Evolutionary conservation across 2,113 vertebrate genomes (phyloP).

Genomic region (Myotis brandtii): DNA sequence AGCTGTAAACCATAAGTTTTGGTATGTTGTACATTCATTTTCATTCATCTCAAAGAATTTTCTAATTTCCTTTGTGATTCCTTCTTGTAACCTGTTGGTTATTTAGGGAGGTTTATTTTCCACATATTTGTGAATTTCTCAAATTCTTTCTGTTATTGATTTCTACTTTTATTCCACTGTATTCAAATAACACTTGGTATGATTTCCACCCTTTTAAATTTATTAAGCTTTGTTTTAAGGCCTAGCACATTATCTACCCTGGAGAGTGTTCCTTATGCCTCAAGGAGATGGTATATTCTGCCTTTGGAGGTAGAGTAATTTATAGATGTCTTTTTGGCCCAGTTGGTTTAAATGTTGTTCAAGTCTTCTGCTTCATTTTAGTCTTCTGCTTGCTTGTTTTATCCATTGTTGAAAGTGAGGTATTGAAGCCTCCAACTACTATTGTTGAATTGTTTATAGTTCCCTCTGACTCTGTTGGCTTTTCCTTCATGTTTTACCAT

Average conservation of each 20-base stretch:
- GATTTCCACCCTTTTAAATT: not conserved
- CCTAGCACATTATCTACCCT: not conserved
- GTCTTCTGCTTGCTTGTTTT: not conserved
- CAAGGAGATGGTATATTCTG: not conserved
- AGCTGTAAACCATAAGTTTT: not conserved
- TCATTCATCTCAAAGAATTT: not conserved
- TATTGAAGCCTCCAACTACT: not conserved
- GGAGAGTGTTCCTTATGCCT: not conserved
- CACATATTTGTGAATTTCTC: not conserved
- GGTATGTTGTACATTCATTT: not conserved
- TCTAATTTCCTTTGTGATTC: not conserved
- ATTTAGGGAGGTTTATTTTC: not conserved
- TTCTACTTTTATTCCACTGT: not conserved
- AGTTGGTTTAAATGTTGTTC: not conserved
- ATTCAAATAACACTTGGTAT: not conserved
- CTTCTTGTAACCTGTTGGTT: not conserved
- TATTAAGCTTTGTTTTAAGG: not conserved
- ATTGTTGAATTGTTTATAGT: not conserved
- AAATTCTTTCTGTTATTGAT: not conserved
- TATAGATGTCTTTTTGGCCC: not conserved
- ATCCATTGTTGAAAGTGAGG: not conserved
- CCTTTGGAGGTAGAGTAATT: not conserved
- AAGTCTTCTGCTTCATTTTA: not conserved
- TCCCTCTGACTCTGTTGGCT: not conserved
- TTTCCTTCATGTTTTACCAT: not conserved